Percentiles rank a stretch among this genome's conserved stretches.
phyloP scores from a whole-genome alignment of 2,113 vertebrate species.

The Ceratotherium simum region DNA sequence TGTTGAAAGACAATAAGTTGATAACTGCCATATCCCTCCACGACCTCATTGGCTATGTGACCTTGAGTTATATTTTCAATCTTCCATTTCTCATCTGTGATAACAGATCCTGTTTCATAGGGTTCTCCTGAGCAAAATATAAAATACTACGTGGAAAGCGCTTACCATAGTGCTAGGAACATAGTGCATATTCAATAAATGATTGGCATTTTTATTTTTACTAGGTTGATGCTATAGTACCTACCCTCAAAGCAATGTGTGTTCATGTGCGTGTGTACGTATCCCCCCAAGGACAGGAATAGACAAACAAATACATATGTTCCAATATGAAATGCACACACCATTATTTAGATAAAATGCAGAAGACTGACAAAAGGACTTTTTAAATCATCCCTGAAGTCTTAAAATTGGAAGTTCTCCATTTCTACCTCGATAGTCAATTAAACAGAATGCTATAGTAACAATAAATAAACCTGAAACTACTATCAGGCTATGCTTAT shows the following conservation, averaged over 20 bases:
- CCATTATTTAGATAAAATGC: not conserved
- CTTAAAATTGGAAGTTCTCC: not conserved
- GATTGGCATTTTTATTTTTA: not conserved
- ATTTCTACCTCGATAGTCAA: not conserved
- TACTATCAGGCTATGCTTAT: not conserved
- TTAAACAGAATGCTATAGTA: not conserved
- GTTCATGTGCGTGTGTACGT: not conserved
- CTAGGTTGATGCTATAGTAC: not conserved
- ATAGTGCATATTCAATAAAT: not conserved
- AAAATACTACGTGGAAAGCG: not conserved
- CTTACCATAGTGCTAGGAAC: not conserved
- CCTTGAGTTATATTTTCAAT: not conserved
- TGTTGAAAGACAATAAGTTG: not conserved
- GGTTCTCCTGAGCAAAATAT: not conserved
- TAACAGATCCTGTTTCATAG: not conserved
- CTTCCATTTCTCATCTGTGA: not conserved
- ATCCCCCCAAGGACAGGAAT: not conserved
- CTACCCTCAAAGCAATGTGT: not conserved
- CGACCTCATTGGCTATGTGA: not conserved
- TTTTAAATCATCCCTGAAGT: not conserved
- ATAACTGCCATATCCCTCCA: not conserved
- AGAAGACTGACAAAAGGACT: not conserved
- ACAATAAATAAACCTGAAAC: slow-evolving; percentile 26
- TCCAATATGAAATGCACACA: not conserved
- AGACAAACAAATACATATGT: not conserved